Conservation (phyloP, 1,140 invertebrate genomes). For the Belonocnema kinseyi region DNA sequence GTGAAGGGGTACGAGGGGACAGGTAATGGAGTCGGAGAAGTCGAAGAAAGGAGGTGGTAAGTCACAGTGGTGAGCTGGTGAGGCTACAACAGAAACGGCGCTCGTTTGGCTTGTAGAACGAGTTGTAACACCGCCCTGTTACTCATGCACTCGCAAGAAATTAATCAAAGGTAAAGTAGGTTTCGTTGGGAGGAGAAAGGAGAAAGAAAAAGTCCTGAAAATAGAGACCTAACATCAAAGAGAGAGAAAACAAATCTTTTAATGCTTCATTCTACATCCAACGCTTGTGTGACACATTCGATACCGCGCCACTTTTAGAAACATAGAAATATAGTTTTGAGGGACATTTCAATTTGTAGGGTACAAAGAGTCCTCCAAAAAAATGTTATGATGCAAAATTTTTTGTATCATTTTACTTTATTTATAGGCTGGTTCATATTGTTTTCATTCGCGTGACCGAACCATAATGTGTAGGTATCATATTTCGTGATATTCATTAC, state of each 20-base stretch:
- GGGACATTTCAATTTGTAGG: too few species aligned
- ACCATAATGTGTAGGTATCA: too few species aligned
- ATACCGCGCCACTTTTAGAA: too few species aligned
- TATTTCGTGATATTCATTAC: too few species aligned
- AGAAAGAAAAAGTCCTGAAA: constrained; percentile 35
- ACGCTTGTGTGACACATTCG: too few species aligned
- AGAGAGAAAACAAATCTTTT: not conserved
- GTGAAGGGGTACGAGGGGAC: not conserved
- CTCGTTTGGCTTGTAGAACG: constrained; percentile 61
- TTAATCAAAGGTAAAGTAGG: constrained; percentile 49
- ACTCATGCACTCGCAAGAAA: constrained; percentile 30
- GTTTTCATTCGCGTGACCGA: too few species aligned
- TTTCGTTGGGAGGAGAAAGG: constrained; percentile 4
- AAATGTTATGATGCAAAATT: too few species aligned
- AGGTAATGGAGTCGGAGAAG: not conserved
- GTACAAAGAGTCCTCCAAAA: too few species aligned
- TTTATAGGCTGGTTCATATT: too few species aligned
- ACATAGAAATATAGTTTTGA: too few species aligned
- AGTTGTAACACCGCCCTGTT: constrained; percentile 58
- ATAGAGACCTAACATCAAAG: not conserved
- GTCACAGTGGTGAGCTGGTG: constrained; percentile 33
- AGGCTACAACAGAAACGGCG: constrained; percentile 32
- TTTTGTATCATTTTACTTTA: too few species aligned
- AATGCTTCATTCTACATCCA: too few species aligned
- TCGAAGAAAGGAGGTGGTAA: constrained; percentile 33